These are phyloP conservation scores for Sebastes steindachneri DNA, from an alignment of 2,797 vertebrate species.

Conservation along the genomic window DNA sequence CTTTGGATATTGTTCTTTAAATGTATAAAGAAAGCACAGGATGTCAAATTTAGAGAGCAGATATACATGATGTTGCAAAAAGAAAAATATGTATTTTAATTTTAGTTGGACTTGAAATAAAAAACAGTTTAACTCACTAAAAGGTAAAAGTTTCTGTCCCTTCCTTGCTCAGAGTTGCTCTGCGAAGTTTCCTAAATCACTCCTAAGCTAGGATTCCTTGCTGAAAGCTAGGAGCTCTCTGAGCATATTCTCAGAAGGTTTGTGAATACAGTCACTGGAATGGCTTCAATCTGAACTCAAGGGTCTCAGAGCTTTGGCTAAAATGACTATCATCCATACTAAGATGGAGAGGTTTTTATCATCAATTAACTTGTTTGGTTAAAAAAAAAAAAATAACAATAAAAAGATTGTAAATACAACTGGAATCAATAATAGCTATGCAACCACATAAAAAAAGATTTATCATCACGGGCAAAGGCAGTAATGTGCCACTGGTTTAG, in stretches of 20 bases:
- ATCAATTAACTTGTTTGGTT: not conserved
- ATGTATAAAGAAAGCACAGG: not conserved
- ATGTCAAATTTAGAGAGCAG: not conserved
- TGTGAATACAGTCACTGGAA: not conserved
- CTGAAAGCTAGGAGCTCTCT: too few relatives aligned
- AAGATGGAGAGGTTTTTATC: not conserved
- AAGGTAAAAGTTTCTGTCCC: too few relatives aligned
- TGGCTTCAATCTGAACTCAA: not conserved
- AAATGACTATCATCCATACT: not conserved
- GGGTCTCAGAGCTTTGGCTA: not conserved
- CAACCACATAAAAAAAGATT: not conserved
- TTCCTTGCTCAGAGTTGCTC: too few relatives aligned
- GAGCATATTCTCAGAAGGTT: too few relatives aligned
- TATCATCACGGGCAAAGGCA: not conserved
- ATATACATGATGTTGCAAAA: not conserved
- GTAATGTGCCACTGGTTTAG: too few relatives aligned
- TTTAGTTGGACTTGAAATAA: too few relatives aligned
- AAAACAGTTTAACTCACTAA: too few relatives aligned
- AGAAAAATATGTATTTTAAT: not conserved
- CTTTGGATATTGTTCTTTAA: not conserved
- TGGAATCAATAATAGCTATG: not conserved
- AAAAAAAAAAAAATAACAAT: not conserved
- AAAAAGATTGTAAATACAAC: not conserved
- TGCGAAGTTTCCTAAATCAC: too few relatives aligned
- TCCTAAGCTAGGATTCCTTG: too few relatives aligned